These are phyloP conservation scores for Dunckerocampus dactyliophorus DNA, from an alignment of 2,113 vertebrate genomes.

Conservation along the genomic window DNA sequence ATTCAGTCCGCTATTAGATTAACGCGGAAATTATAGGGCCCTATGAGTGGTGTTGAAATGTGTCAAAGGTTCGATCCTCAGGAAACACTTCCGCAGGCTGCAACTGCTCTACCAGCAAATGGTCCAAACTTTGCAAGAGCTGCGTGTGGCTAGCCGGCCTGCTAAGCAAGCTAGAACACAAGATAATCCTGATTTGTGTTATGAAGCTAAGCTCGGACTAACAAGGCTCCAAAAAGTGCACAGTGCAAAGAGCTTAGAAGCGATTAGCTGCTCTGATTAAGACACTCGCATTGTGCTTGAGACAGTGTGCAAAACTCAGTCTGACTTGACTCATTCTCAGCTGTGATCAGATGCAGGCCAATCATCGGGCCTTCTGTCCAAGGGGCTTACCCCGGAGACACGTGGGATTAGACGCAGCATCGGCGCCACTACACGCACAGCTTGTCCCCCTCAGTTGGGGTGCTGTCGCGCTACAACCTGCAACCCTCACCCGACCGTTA, in stretches of 20 bases:
- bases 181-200: constrained; percentile 10
- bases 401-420: constrained; percentile 47
- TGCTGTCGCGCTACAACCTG: constrained; percentile 12
- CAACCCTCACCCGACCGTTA: constrained; percentile 14
- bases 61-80: too few species aligned
- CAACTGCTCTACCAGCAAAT: too few species aligned
- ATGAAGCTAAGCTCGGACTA: constrained; percentile 21
- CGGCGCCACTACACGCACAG: constrained; percentile 48
- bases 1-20: too few species aligned
- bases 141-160: not conserved
- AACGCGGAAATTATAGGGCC: too few species aligned
- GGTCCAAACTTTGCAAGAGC: constrained; percentile 4
- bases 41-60: too few species aligned
- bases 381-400: constrained; percentile 46
- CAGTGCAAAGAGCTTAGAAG: constrained; percentile 61
- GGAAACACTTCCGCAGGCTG: too few species aligned
- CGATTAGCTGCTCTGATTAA: constrained; percentile 64
- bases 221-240: constrained; percentile 12
- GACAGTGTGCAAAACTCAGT: constrained; percentile 58
- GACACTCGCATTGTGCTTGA: constrained; percentile 37
- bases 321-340: constrained; percentile 56
- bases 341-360: constrained; percentile 49
- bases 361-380: constrained; percentile 56
- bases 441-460: constrained; percentile 46
- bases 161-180: not conserved